Base-by-base conservation (phyloP, 2,113 vertebrate genomes). In the Petaurus breviceps region DNA sequence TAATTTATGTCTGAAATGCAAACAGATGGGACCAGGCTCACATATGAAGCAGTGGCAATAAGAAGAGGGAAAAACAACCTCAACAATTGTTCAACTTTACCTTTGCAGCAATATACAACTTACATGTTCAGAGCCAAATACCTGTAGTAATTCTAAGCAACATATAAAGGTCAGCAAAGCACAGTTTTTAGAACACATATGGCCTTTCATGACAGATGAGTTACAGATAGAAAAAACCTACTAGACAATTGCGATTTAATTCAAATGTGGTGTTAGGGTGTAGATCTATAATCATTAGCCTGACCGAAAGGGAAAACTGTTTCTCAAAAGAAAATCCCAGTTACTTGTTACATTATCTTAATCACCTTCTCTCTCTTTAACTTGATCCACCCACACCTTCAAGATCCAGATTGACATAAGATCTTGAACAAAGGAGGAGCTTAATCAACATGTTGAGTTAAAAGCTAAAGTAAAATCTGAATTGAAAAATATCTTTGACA, bases 1-100 rank as follows among this genome's bases (percentile, higher is more conserved):
- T 98, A 97, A 89, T 98, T 98, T 98, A 96, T 98, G 90, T 96
- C 96, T 96, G 31, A 50, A 93, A 94, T 97, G 96, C 98, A 89
- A 92, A 95, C 52, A 25, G 22, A 54, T 90, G 94, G 91, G 57
- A 95, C 49, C 68, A 93, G 95, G 55, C 46, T 37, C 26, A 92
- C 47, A 91, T 94, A 90, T 7, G 55, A 94, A 93, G 43, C 6
- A 61, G 43, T 96, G 84, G 43, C 93, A 96, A 94, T 91, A 77
- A 96, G 9, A 97, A 92, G 46, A 25, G 46, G 46, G 46, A 91
- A 55, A 96, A 92, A 95, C 94, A 94, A 55, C 0, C 46, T 19
- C 24, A 25, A 61, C n/a, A 84, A 22, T 22, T 16, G 53, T 84
- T 90, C 89, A 95, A 8, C 52, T 92, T 8, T 89, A 28, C 68